Conservation (phyloP, 2,113 vertebrate species). For the Erinaceus europaeus region DNA sequence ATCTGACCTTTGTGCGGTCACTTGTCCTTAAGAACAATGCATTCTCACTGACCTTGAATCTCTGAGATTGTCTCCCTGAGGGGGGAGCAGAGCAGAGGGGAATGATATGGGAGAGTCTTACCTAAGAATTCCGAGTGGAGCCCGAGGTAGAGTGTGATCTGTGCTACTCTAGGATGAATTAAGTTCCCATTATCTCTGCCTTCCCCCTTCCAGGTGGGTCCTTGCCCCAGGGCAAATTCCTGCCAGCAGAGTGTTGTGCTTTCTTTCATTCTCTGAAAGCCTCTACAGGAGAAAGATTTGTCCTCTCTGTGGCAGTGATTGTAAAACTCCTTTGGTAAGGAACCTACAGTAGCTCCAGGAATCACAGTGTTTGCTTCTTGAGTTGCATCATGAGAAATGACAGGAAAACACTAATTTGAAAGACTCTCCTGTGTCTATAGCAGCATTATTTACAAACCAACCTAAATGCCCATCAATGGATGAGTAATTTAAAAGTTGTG, state of each 20-base stretch:
- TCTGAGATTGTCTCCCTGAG: too few relatives aligned
- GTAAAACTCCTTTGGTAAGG: background rate
- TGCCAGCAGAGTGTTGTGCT: background rate
- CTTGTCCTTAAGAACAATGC: too few relatives aligned
- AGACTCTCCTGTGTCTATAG: too few relatives aligned
- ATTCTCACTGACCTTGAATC: too few relatives aligned
- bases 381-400: background rate
- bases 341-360: background rate
- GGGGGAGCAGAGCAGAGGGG: too few relatives aligned
- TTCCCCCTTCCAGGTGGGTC: background rate
- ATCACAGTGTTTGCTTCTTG: background rate
- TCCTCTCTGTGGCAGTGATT: background rate
- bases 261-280: background rate
- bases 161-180: background rate
- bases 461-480: too few relatives aligned
- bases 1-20: too few relatives aligned
- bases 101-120: background rate
- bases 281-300: background rate
- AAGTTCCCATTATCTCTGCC: too few relatives aligned
- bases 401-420: background rate
- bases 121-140: background rate
- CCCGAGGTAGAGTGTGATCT: background rate
- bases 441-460: too few relatives aligned
- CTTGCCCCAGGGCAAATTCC: background rate
- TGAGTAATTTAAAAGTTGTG: too few relatives aligned